These are phyloP conservation scores for Clarias pachynema DNA, from an alignment of 2,797 vertebrate genomes.

Conservation along the genomic window DNA sequence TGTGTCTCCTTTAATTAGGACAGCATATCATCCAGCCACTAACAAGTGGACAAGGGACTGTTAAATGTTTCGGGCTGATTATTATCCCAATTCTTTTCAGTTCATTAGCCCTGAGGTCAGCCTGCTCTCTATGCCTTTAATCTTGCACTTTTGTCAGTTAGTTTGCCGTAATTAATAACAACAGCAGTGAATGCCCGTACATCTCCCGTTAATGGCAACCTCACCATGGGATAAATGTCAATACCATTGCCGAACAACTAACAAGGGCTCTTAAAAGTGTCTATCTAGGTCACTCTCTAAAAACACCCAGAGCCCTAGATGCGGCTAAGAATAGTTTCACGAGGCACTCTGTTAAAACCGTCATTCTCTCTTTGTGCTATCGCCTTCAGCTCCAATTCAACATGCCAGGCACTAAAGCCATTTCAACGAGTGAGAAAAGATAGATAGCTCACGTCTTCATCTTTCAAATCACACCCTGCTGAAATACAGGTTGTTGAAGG, in stretches of 20 bases:
- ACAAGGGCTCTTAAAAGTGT: constrained; percentile 69
- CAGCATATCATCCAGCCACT: neutral
- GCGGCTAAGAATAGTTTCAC: constrained; percentile 77
- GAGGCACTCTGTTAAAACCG: constrained; percentile 70
- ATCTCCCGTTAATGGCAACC: neutral
- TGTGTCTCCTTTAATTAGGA: constrained; percentile 11
- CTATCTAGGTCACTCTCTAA: constrained; percentile 79
- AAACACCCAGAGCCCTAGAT: constrained; percentile 76
- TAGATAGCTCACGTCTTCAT: neutral
- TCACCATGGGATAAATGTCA: constrained; percentile 59
- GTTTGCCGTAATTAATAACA: constrained; percentile 50
- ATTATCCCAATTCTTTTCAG: neutral
- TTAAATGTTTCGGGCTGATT: neutral
- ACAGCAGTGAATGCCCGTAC: constrained; percentile 36
- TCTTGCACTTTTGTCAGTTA: constrained; percentile 12
- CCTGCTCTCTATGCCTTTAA: constrained; percentile 22
- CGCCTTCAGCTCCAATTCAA: constrained; percentile 57
- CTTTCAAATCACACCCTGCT: constrained; percentile 17
- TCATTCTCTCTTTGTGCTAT: constrained; percentile 59
- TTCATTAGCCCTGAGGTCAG: constrained; percentile 31
- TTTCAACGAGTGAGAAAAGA: constrained; percentile 39
- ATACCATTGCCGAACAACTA: constrained; percentile 50
- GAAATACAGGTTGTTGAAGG: constrained; percentile 18
- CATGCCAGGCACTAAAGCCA: constrained; percentile 54
- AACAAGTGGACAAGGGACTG: constrained; percentile 9